Evolutionary conservation across 2,113 vertebrate genomes (phyloP).

Genomic region (Actenoides hombroni): DNA sequence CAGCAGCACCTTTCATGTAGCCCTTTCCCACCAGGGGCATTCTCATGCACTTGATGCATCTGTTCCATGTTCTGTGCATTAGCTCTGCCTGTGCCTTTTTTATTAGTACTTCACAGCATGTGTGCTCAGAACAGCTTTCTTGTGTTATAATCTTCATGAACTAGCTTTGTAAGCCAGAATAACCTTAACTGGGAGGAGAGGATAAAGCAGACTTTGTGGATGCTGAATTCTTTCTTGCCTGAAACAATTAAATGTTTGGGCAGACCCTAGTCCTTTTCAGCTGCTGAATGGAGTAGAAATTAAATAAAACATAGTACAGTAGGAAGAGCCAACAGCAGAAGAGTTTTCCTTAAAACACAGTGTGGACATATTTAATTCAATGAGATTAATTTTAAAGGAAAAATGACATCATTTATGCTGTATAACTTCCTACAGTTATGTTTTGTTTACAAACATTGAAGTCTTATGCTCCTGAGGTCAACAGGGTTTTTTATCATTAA

Average conservation of each 20-base stretch:
- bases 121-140: neutral
- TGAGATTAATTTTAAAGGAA: neutral
- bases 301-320: neutral
- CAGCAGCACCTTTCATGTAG: neutral
- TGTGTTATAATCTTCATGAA: neutral
- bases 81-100: neutral
- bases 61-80: neutral
- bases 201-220: neutral
- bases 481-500: neutral
- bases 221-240: neutral
- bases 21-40: neutral
- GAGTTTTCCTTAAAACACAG: neutral
- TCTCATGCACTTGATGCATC: neutral
- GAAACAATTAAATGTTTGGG: neutral
- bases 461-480: neutral
- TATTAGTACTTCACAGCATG: neutral
- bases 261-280: neutral
- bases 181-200: neutral
- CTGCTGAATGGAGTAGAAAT: neutral
- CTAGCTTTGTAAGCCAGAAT: neutral
- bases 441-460: neutral
- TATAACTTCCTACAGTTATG: neutral
- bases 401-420: neutral
- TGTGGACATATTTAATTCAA: neutral
- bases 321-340: neutral